phyloP scores from a whole-genome alignment of 1,140 invertebrate species.

The Mactra quadrangularis region DNA sequence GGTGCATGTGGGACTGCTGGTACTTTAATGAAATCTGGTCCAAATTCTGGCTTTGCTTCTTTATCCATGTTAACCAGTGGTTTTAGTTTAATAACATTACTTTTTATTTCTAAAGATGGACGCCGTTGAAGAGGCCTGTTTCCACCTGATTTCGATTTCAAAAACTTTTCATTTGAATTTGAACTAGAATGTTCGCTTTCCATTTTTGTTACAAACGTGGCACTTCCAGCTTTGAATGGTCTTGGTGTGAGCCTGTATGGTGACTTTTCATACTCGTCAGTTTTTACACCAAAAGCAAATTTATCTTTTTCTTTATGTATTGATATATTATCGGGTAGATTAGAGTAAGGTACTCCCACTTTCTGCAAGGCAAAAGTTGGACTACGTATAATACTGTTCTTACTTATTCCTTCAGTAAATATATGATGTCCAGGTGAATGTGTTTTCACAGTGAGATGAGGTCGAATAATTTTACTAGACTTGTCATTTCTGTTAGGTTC shows the following conservation, averaged over 20 bases:
- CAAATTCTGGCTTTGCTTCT: slow-evolving; percentile 8
- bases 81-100: slow-evolving; percentile 36
- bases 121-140: background rate
- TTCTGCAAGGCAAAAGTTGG: slow-evolving; percentile 44
- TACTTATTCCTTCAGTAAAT: slow-evolving; percentile 51
- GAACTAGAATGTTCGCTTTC: background rate
- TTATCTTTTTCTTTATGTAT: slow-evolving; percentile 54
- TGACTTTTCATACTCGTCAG: slow-evolving; percentile 29
- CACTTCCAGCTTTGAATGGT: slow-evolving; percentile 28
- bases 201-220: background rate
- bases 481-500: slow-evolving; percentile 17
- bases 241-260: slow-evolving; percentile 43
- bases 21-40: background rate
- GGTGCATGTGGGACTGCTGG: background rate
- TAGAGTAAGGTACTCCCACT: slow-evolving; percentile 41
- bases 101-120: slow-evolving; percentile 3
- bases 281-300: slow-evolving; percentile 47
- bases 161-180: background rate
- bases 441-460: slow-evolving; percentile 41
- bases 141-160: background rate
- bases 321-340: slow-evolving; percentile 49
- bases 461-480: slow-evolving; percentile 21
- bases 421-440: slow-evolving; percentile 42
- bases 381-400: slow-evolving; percentile 9
- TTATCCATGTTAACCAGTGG: slow-evolving; percentile 4